Conservation (phyloP, 2,113 vertebrate species). For the Heterochromis multidens region DNA sequence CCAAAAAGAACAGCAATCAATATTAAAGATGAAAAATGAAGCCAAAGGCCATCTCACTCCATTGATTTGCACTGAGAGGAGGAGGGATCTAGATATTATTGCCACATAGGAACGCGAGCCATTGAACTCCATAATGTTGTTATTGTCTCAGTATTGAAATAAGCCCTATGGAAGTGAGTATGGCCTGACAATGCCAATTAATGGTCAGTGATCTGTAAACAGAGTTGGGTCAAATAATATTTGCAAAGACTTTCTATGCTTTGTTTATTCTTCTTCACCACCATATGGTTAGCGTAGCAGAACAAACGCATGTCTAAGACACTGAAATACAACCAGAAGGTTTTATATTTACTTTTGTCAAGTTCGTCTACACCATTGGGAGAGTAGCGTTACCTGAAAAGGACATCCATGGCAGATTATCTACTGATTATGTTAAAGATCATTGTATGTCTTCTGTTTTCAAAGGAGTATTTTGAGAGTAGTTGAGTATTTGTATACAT, state of each 20-base stretch:
- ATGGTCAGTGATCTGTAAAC: constrained; percentile 60
- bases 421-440: neutral
- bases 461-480: neutral
- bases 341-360: neutral
- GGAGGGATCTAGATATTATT: constrained; percentile 60
- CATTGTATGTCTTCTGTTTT: neutral
- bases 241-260: constrained; percentile 27
- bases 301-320: neutral
- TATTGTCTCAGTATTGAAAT: constrained; percentile 66
- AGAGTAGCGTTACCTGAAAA: neutral
- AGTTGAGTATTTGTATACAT: too few species aligned
- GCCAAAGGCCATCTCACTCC: constrained; percentile 69
- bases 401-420: neutral
- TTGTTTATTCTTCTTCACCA: constrained; percentile 36
- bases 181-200: constrained; percentile 59
- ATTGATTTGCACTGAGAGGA: constrained; percentile 71
- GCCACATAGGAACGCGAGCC: constrained; percentile 64
- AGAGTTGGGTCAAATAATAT: constrained; percentile 36
- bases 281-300: neutral
- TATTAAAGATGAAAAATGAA: constrained; percentile 78
- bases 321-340: neutral
- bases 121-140: constrained; percentile 63
- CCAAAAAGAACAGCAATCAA: constrained; percentile 72
- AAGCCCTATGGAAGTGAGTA: constrained; percentile 44
- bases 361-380: neutral